phyloP scores from a whole-genome alignment of 2,888 invertebrate genomes.

The Lampropteryx suffumata region DNA sequence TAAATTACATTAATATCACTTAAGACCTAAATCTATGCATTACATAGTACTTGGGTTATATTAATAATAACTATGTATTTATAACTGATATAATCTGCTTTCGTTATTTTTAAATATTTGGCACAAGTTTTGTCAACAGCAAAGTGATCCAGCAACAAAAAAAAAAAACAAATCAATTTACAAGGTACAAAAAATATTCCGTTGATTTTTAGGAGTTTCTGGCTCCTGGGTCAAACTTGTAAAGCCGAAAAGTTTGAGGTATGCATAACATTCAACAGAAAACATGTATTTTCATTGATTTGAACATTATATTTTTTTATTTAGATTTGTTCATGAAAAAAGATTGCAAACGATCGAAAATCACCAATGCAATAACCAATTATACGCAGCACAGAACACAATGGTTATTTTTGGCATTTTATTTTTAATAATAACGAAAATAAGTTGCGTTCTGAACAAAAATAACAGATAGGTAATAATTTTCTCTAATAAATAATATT shows the following conservation, averaged over 20 bases:
- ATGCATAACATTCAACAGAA: too few relatives aligned
- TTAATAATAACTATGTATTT: conserved; percentile 55
- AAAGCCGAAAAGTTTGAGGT: too few relatives aligned
- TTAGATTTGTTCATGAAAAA: too few relatives aligned
- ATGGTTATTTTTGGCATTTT: conserved; percentile 36
- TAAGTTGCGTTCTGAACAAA: conserved; percentile 35
- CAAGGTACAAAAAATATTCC: too few relatives aligned
- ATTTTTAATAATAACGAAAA: conserved; percentile 17
- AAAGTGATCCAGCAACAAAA: conserved; percentile 23
- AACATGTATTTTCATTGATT: too few relatives aligned
- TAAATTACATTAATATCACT: conserved; percentile 75
- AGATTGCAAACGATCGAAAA: too few relatives aligned
- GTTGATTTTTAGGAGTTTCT: too few relatives aligned
- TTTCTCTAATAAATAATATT: conserved; percentile 78
- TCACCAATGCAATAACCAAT: too few relatives aligned
- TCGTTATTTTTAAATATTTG: conserved; percentile 63
- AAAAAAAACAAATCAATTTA: too few relatives aligned
- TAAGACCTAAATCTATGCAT: conserved; percentile 68
- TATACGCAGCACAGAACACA: conserved; percentile 10
- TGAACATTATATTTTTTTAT: too few relatives aligned
- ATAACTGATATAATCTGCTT: conserved; percentile 66
- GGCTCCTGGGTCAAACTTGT: too few relatives aligned
- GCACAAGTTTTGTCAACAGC: conserved; percentile 56
- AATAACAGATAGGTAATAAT: conserved; percentile 42
- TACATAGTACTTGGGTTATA: conserved; percentile 62